Base-by-base conservation (phyloP, 2,888 invertebrate species). In the Synergus laeviventris region DNA sequence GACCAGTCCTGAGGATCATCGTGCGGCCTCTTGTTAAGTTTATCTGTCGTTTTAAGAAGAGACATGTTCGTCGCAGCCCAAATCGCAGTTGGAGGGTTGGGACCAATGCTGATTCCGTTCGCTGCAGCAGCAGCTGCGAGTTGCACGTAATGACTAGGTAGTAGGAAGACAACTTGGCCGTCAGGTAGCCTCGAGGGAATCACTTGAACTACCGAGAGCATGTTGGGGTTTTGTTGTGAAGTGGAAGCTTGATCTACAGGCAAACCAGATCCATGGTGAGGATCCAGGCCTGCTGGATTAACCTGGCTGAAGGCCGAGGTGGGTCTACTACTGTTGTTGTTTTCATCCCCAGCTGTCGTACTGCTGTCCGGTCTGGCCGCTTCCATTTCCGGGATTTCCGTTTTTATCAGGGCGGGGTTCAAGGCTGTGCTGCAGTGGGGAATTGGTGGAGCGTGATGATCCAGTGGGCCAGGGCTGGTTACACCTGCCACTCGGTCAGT, bases 101-200 rank as follows among this genome's bases (percentile, higher is more conserved):
- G 91, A 0, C 91, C 91, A 80, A 91, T 91, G 83, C 89, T 90
- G 60, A 91, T 91, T 11, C 90, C 91, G 78, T 91, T 91, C 60
- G 91, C 91, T 1, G 91, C 91, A 0, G 91, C 91, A 0, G 93
- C 93, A 4, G 92, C 92, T 1, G 93, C 93, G 70, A 93, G 84
- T 85, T 94, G 93, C 12, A 94, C 92, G 87, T 94, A 94, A 87
- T 94, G 93, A 86, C 93, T 93, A 59, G 94, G 94, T 59, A 94
- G 89, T 3, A 94, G 91, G 85, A 94, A 92, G 21, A 94, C 93
- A 59, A 93, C 93, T 83, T 93, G 93, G 2, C 93, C 93, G 84
- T 94, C 93, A 38, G 93, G 93, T 76, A 92, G 90, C 77, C 93
- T 91, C 24, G 93, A 92, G 0, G 93, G 92, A 83, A 93, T 93